Evolutionary conservation across 2,888 invertebrate genomes (phyloP).

Genomic region (Tromatobia lineatoria): DNA sequence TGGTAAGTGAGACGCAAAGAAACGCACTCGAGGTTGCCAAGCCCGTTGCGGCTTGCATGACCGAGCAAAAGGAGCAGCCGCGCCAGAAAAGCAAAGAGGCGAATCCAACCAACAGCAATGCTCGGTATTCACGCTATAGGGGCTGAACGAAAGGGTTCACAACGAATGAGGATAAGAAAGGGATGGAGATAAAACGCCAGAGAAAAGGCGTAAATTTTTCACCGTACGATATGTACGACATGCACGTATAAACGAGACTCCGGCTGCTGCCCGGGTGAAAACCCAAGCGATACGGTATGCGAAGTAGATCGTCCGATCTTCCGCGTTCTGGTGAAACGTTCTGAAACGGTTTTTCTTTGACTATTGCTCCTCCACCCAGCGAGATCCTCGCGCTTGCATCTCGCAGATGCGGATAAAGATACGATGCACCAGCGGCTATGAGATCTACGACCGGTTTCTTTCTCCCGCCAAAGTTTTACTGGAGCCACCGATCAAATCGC

Average conservation of each 20-base stretch:
- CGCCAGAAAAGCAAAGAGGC: not conserved
- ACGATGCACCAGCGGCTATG: constrained; percentile 16
- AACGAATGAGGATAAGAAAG: constrained; percentile 21
- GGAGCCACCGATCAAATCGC: constrained; percentile 2
- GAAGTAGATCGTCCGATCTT: constrained; percentile 21
- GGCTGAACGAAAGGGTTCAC: constrained; percentile 8
- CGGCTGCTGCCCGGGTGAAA: not conserved
- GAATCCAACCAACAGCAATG: constrained; percentile 11
- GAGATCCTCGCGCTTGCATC: not conserved
- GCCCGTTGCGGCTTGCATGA: constrained; percentile 33
- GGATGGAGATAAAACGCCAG: not conserved
- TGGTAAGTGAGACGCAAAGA: constrained; percentile 59
- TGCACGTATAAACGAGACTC: constrained; percentile 35
- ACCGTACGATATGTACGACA: constrained; percentile 38
- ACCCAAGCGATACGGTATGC: constrained; percentile 25
- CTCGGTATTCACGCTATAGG: constrained; percentile 20
- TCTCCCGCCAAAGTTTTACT: constrained; percentile 26
- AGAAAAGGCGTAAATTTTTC: constrained; percentile 39
- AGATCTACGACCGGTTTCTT: constrained; percentile 17
- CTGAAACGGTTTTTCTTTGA: constrained; percentile 32
- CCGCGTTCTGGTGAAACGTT: constrained; percentile 10
- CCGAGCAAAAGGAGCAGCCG: constrained; percentile 24
- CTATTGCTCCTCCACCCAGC: constrained; percentile 18
- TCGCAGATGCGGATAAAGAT: constrained; percentile 13
- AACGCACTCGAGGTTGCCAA: constrained; percentile 44